Percentiles rank a stretch among this genome's conserved stretches.
These are phyloP conservation scores for Volucella inanis DNA, from an alignment of 2,888 invertebrate species.

Conservation along the genomic window DNA sequence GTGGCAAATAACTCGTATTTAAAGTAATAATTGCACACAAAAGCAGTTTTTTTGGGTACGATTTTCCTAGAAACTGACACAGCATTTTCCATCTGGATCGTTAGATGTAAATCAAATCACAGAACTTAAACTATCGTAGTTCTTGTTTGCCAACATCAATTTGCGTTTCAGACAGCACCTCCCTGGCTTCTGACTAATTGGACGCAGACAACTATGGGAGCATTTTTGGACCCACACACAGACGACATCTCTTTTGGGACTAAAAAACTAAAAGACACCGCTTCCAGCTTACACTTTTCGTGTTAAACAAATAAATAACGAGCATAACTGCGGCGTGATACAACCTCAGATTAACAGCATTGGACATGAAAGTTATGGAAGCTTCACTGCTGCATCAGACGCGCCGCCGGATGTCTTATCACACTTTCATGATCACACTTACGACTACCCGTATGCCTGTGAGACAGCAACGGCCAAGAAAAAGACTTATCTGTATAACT, in stretches of 20 bases:
- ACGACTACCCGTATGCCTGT: constrained; percentile 47
- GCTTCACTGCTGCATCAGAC: constrained; percentile 52
- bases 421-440: constrained; percentile 42
- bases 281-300: constrained; percentile 66
- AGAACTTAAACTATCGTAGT: constrained; percentile 19
- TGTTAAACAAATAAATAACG: constrained; percentile 69
- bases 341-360: constrained; percentile 65
- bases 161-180: constrained; percentile 17
- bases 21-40: constrained; percentile 4
- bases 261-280: constrained; percentile 36
- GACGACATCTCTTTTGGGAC: constrained; percentile 20
- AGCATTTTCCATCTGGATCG: constrained; percentile 7
- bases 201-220: constrained; percentile 42
- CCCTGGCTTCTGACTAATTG: constrained; percentile 53
- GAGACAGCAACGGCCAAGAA: not conserved
- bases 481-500: constrained; percentile 14
- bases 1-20: not conserved
- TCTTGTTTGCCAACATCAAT: constrained; percentile 4
- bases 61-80: constrained; percentile 14
- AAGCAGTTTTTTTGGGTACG: constrained; percentile 13
- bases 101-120: not conserved
- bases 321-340: constrained; percentile 63
- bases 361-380: constrained; percentile 66
- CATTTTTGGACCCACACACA: constrained; percentile 59
- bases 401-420: constrained; percentile 63